Conservation (phyloP, 2,888 invertebrate species). For the Gari tellinella region DNA sequence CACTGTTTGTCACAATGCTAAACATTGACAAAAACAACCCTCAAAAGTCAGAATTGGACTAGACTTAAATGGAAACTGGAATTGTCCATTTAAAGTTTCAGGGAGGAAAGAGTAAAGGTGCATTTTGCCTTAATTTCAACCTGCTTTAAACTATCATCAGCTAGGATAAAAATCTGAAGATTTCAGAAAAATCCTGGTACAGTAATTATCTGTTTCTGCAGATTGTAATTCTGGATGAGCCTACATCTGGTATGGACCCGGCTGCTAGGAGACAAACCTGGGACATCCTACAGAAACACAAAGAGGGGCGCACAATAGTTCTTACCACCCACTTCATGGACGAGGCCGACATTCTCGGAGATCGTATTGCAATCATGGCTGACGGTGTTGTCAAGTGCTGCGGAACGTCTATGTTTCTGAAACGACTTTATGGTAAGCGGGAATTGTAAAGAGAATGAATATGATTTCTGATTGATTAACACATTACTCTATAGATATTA, state of each 20-base stretch:
- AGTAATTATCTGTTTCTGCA: constrained; percentile 29
- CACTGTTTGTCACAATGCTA: too few species aligned
- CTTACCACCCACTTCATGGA: constrained; percentile 93
- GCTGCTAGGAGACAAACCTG: constrained; percentile 87
- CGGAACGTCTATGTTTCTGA: constrained; percentile 90
- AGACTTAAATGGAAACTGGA: too few species aligned
- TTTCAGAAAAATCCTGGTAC: too few species aligned
- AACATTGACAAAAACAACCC: too few species aligned
- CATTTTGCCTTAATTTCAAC: too few species aligned
- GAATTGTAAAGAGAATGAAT: not conserved
- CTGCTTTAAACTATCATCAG: too few species aligned
- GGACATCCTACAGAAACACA: constrained; percentile 89
- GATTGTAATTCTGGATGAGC: constrained; percentile 86
- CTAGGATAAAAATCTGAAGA: too few species aligned
- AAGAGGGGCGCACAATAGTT: constrained; percentile 90
- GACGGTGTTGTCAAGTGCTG: constrained; percentile 91
- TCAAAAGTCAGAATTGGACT: too few species aligned
- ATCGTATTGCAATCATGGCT: constrained; percentile 94
- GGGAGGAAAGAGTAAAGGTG: too few species aligned
- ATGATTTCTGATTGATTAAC: not conserved
- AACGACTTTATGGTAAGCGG: constrained; percentile 90
- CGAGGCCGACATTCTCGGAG: constrained; percentile 94
- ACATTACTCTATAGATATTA: not conserved
- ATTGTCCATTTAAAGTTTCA: too few species aligned
- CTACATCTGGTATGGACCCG: constrained; percentile 86